These are phyloP conservation scores for Prosopocoilus inquinatus DNA, from an alignment of 2,888 invertebrate species.

Conservation along the genomic window DNA sequence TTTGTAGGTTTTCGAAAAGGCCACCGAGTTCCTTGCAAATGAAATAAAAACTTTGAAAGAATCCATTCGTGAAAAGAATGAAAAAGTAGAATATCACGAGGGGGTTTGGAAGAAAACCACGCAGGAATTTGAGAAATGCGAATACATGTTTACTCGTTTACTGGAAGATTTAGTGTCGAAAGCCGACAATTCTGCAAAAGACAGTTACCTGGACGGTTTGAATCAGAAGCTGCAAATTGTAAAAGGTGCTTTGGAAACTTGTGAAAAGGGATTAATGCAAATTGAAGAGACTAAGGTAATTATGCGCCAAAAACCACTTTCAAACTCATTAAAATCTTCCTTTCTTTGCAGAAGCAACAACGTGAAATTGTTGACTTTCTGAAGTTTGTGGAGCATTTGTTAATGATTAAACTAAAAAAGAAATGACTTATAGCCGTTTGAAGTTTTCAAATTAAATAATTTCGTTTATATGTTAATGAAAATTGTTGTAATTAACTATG, in stretches of 20 bases:
- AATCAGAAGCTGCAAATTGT: conserved; percentile 7
- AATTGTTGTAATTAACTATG: too few species aligned
- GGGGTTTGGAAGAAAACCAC: conserved; percentile 57
- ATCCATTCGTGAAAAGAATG: conserved; percentile 55
- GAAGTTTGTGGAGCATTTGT: conserved; percentile 6
- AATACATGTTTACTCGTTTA: conserved; percentile 57
- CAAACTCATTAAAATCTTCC: background rate
- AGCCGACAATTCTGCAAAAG: conserved; percentile 13
- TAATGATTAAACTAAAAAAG: conserved; percentile 4
- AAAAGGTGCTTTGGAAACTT: conserved; percentile 13
- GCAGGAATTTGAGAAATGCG: conserved; percentile 57
- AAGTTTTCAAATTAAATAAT: too few species aligned
- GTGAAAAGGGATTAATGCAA: conserved; percentile 12
- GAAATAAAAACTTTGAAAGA: conserved; percentile 59
- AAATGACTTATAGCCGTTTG: background rate
- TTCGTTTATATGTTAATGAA: too few species aligned
- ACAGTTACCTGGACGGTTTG: conserved; percentile 17
- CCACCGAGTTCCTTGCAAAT: conserved; percentile 22
- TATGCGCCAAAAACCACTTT: background rate
- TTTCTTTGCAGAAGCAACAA: conserved; percentile 6
- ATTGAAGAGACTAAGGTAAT: conserved; percentile 13
- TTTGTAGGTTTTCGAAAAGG: conserved; percentile 27
- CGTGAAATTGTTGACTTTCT: conserved; percentile 10
- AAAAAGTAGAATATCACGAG: conserved; percentile 55
- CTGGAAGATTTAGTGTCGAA: conserved; percentile 44